phyloP scores from a whole-genome alignment of 2,113 vertebrate genomes.

The Perca flavescens region DNA sequence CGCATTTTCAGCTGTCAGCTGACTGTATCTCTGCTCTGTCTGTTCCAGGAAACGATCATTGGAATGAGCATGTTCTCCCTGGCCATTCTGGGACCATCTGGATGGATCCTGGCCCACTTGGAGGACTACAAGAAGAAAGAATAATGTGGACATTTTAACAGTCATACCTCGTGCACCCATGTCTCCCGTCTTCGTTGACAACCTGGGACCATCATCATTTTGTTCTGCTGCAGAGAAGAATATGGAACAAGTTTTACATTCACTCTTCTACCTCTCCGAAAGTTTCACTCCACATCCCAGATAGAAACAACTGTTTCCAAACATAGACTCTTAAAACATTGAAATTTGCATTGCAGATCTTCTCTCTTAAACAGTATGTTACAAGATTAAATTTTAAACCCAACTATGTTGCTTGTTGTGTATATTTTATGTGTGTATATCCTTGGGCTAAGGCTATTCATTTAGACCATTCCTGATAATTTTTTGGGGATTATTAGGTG shows the following conservation, averaged over 20 bases:
- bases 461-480: not conserved
- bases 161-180: not conserved
- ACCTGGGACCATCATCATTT: slow-evolving; percentile 51
- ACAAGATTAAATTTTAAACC: slow-evolving; percentile 75
- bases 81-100: slow-evolving; percentile 80
- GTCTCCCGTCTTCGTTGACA: slow-evolving; percentile 29
- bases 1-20: not conserved
- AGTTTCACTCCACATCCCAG: slow-evolving; percentile 35
- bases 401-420: not conserved
- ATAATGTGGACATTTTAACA: slow-evolving; percentile 33
- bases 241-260: slow-evolving; percentile 31
- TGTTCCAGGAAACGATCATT: slow-evolving; percentile 72
- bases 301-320: slow-evolving; percentile 5
- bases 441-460: not conserved
- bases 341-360: slow-evolving; percentile 32
- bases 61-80: slow-evolving; percentile 47
- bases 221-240: slow-evolving; percentile 4
- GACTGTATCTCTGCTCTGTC: not conserved
- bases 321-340: slow-evolving; percentile 20
- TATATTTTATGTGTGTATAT: not conserved
- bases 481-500: not conserved
- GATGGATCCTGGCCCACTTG: slow-evolving; percentile 83
- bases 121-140: slow-evolving; percentile 82
- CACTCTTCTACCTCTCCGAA: slow-evolving; percentile 55
- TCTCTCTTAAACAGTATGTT: slow-evolving; percentile 56